Conservation (phyloP, 1,140 invertebrate species). For the Anagrus nilaparvatae region DNA sequence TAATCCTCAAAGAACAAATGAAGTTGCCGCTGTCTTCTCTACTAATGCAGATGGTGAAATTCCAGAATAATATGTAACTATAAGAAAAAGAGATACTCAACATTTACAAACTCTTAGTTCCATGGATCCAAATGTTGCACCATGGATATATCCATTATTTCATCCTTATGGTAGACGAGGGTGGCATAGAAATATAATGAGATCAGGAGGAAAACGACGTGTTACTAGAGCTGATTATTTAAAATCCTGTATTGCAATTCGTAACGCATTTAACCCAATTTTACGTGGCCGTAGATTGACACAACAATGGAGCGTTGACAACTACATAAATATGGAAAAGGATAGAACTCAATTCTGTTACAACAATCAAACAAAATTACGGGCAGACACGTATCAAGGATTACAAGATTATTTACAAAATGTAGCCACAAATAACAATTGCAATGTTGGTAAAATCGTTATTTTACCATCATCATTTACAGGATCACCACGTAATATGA, state of each 20-base stretch:
- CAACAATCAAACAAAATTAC: constrained; percentile 1
- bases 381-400: constrained; percentile 1
- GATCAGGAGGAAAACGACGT: constrained; percentile 4
- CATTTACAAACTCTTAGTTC: constrained; percentile 7
- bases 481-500: constrained; percentile 1
- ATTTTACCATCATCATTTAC: constrained; percentile 3
- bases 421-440: background rate
- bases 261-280: constrained; percentile 3
- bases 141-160: constrained; percentile 11
- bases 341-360: constrained; percentile 4
- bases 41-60: constrained; percentile 14
- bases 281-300: background rate
- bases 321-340: constrained; percentile 1
- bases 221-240: constrained; percentile 9
- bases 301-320: constrained; percentile 7
- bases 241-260: background rate
- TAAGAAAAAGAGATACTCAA: constrained; percentile 8
- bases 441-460: background rate
- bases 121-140: constrained; percentile 6
- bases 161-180: constrained; percentile 10
- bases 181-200: constrained; percentile 13
- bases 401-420: constrained; percentile 1
- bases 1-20: constrained; percentile 12
- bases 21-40: constrained; percentile 15
- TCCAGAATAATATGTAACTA: constrained; percentile 14